Conservation (phyloP, 2,888 invertebrate genomes). For the Pachymerium ferrugineum region DNA sequence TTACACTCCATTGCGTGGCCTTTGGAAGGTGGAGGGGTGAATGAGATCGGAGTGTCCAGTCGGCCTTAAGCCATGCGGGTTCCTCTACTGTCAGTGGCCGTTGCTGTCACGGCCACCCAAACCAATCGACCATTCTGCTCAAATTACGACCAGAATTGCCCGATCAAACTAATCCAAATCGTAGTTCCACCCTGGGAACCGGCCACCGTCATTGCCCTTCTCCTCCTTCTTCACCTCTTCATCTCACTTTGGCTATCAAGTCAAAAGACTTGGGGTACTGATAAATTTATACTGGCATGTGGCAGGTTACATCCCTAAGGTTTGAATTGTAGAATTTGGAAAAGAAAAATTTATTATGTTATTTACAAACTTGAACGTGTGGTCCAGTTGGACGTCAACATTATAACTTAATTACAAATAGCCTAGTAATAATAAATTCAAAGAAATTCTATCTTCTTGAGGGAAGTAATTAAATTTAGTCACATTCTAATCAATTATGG, state of each 20-base stretch:
- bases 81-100: slow-evolving; percentile 2
- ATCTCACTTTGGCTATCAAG: slow-evolving; percentile 3
- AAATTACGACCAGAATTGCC: slow-evolving; percentile 13
- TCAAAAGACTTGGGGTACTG: neutral
- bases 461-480: too few species aligned
- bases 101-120: slow-evolving; percentile 13
- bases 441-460: too few species aligned
- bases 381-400: too few species aligned
- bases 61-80: slow-evolving; percentile 13
- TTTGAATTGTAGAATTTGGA: too few species aligned
- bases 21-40: neutral
- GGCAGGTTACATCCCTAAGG: neutral
- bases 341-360: too few species aligned
- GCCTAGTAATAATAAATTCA: too few species aligned
- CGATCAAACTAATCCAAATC: slow-evolving; percentile 13
- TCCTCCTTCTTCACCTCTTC: neutral
- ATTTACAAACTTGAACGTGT: too few species aligned
- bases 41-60: slow-evolving; percentile 16
- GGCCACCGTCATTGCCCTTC: too few species aligned
- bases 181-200: neutral
- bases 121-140: slow-evolving; percentile 13
- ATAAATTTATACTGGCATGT: neutral
- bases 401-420: too few species aligned
- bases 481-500: too few species aligned
- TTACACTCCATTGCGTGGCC: slow-evolving; percentile 10